Evolutionary conservation across 1,140 invertebrate species (phyloP).

Genomic region (Brachionus calyciflorus): DNA sequence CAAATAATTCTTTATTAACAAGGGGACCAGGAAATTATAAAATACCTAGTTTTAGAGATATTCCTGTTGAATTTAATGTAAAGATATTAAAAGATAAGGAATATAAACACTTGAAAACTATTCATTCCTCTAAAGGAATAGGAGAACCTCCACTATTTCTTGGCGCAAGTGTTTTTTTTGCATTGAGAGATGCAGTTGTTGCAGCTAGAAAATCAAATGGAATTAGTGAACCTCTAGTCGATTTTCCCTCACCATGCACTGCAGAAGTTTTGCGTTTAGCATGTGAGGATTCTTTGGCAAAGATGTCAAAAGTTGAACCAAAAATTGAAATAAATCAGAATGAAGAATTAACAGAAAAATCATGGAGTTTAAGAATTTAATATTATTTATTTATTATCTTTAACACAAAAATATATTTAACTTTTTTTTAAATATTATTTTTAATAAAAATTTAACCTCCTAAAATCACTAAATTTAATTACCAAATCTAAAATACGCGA

Average conservation of each 20-base stretch:
- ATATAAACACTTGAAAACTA: conserved; percentile 78
- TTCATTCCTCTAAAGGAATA: conserved; percentile 92
- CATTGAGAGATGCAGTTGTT: conserved; percentile 63
- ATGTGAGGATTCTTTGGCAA: not conserved
- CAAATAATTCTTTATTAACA: conserved; percentile 71
- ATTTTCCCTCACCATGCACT: conserved; percentile 31
- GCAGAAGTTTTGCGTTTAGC: not conserved
- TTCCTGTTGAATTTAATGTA: conserved; percentile 86
- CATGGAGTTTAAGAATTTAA: not conserved
- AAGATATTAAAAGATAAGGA: conserved; percentile 73
- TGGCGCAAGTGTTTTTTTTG: conserved; percentile 79
- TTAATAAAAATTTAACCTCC: too few species aligned
- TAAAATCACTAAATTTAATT: too few species aligned
- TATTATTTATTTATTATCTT: too few species aligned
- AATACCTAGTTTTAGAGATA: conserved; percentile 80
- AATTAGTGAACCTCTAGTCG: not conserved
- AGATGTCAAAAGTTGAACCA: not conserved
- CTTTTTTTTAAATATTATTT: too few species aligned
- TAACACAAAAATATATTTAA: too few species aligned
- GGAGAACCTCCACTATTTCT: conserved; percentile 91
- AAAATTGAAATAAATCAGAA: not conserved
- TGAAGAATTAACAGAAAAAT: not conserved
- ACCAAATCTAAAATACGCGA: too few species aligned
- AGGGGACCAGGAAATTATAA: conserved; percentile 88
- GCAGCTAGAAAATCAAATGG: conserved; percentile 19